Evolutionary conservation across 2,888 invertebrate genomes (phyloP).

Genomic region (Melieria picta): DNA sequence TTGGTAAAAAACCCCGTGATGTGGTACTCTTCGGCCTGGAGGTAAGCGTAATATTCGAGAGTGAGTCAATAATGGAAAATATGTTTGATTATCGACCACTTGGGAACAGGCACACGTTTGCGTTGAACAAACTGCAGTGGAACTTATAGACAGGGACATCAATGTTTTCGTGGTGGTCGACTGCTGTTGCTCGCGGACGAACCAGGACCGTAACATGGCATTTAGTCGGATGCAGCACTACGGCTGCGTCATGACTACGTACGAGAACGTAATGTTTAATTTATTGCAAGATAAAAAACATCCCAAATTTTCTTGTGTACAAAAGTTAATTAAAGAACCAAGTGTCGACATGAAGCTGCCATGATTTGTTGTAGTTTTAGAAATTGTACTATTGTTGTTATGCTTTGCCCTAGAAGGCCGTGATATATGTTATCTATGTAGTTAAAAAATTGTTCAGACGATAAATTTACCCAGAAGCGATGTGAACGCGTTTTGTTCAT

Average conservation of each 20-base stretch:
- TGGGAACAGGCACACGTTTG: constrained; percentile 76
- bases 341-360: constrained; percentile 56
- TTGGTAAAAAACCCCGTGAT: constrained; percentile 67
- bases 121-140: constrained; percentile 82
- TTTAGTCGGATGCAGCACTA: constrained; percentile 78
- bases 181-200: constrained; percentile 78
- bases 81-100: too few species aligned
- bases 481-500: too few species aligned
- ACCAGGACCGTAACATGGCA: constrained; percentile 75
- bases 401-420: too few species aligned
- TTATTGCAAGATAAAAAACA: constrained; percentile 78
- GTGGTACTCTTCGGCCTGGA: constrained; percentile 75
- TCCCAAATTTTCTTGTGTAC: constrained; percentile 77
- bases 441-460: too few species aligned
- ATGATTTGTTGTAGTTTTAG: not conserved
- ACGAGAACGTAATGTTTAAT: constrained; percentile 82
- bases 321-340: constrained; percentile 70
- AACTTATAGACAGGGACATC: constrained; percentile 70
- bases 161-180: constrained; percentile 82
- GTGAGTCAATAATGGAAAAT: too few species aligned
- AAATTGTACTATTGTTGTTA: too few species aligned
- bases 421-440: too few species aligned
- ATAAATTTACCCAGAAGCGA: too few species aligned
- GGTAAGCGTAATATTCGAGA: constrained; percentile 60
- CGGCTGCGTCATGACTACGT: constrained; percentile 82